Evolutionary conservation across 2,888 invertebrate genomes (phyloP).

Genomic region (Quadroppia sp.): DNA sequence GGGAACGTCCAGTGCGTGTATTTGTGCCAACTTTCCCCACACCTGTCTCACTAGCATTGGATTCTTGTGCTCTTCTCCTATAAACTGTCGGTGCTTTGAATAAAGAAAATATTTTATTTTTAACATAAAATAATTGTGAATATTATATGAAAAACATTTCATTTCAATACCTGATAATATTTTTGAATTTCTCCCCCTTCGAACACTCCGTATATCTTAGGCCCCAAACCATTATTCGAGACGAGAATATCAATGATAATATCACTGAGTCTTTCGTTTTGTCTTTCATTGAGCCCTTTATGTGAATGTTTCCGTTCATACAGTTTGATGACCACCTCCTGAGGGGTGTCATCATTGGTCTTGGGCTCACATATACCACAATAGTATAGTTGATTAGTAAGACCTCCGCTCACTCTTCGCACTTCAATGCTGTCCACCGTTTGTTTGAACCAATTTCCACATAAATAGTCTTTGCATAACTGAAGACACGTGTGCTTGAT

Average conservation of each 20-base stretch:
- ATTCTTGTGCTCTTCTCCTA: conserved; percentile 69
- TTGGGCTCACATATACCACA: neutral
- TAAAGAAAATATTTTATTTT: neutral
- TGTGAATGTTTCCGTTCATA: neutral
- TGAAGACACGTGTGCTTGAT: conserved; percentile 1
- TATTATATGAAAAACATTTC: conserved; percentile 57
- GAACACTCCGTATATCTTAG: conserved; percentile 89
- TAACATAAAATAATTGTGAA: conserved; percentile 53
- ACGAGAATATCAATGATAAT: neutral
- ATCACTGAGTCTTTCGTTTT: conserved; percentile 19
- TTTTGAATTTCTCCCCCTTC: conserved; percentile 93
- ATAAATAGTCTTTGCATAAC: conserved; percentile 21
- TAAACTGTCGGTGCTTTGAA: conserved; percentile 66
- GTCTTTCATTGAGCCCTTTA: neutral
- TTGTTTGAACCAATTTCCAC: neutral
- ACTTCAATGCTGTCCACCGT: neutral
- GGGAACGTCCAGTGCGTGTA: conserved; percentile 88
- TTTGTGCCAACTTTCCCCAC: conserved; percentile 85
- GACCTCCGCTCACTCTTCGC: neutral
- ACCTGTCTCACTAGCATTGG: conserved; percentile 73
- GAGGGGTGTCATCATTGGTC: neutral
- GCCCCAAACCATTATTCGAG: conserved; percentile 62
- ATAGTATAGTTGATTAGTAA: conserved; percentile 36
- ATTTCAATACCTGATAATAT: conserved; percentile 56
- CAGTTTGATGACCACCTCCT: conserved; percentile 19